Conservation (phyloP, 2,888 invertebrate genomes). For the Agrotis clavis region DNA sequence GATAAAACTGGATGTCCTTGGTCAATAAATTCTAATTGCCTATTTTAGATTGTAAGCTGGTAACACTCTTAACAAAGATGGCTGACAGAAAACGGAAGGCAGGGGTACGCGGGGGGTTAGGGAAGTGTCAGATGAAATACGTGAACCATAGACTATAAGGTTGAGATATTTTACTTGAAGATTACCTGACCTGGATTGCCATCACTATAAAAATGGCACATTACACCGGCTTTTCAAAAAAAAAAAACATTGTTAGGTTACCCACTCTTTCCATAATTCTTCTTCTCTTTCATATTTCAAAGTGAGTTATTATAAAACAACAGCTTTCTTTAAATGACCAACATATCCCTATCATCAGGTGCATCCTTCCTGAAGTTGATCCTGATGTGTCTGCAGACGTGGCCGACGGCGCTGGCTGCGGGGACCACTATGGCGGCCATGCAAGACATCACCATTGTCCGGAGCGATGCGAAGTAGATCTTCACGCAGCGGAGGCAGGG, state of each 20-base stretch:
- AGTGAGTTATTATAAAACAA: not conserved
- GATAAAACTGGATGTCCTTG: too few species aligned
- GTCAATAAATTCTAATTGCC: too few species aligned
- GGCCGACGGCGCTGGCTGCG: slow-evolving; percentile 91
- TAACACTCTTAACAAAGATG: too few species aligned
- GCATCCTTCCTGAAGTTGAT: slow-evolving; percentile 91
- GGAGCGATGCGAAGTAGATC: slow-evolving; percentile 92
- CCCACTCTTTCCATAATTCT: not conserved
- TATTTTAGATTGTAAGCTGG: too few species aligned
- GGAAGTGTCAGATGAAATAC: too few species aligned
- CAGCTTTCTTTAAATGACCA: slow-evolving; percentile 75
- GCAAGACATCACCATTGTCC: slow-evolving; percentile 90
- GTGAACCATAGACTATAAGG: too few species aligned
- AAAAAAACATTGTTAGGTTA: not conserved
- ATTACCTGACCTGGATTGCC: not conserved
- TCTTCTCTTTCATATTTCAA: too few species aligned
- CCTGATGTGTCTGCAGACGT: slow-evolving; percentile 92
- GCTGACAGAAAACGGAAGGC: too few species aligned
- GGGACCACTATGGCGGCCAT: slow-evolving; percentile 93
- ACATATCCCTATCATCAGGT: slow-evolving; percentile 84
- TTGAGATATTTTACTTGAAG: too few species aligned
- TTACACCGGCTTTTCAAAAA: not conserved
- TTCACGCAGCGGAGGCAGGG: slow-evolving; percentile 93
- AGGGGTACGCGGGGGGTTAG: too few species aligned
- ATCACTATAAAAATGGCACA: not conserved